Base-by-base conservation (phyloP, 2,888 invertebrate genomes). In the Thera obeliscata region DNA sequence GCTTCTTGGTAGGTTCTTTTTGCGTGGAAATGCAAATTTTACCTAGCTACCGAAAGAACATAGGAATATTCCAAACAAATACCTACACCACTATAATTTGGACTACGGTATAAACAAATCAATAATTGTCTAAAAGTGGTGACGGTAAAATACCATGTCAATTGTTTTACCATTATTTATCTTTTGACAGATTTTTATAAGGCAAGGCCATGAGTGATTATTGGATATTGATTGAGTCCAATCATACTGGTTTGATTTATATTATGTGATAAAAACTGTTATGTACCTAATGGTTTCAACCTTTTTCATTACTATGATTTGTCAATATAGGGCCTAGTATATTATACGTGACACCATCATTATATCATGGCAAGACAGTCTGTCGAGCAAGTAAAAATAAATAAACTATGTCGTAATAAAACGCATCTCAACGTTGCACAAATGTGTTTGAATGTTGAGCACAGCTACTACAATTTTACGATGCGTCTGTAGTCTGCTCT, bases 281-380 rank as follows among this genome's bases (percentile, higher is more conserved):
- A 22, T 22, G 22, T 22, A 64, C 67, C 66, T 56, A 67, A 46
- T 71, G 61, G 56, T 63, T 58, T 63, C 66, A 71, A 55, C 66
- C 64, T 69, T 69, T 69, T 74, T 68, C 71, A 68, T 74, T 71
- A 71, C 43, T 58, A 64, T 58, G 70, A 43, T 46, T 46, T 35
- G 43, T 64, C 69, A 12, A 54, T 61, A 52, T 4, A 61, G 41
- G 41, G 22, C 22, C 22, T 22, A 22, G 0, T 22, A 22, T 22
- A 22, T n/a, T n/a, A 22, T 22, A 22, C 22, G 22, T 22, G 22
- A 22, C 22, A 22, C 22, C 7, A 41, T 6, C 52, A 49, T 12
- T 33, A 6, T 8, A 52, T 6, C 52, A 12, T 33, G 8, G 8
- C 36, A 55, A 56, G 12, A 38, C 38, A 11, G 9, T 38, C n/a